Percentiles rank a stretch among this genome's conserved stretches.
These are phyloP conservation scores for Drosophila subsilvestris DNA, from an alignment of 2,888 invertebrate species.

Conservation along the genomic window DNA sequence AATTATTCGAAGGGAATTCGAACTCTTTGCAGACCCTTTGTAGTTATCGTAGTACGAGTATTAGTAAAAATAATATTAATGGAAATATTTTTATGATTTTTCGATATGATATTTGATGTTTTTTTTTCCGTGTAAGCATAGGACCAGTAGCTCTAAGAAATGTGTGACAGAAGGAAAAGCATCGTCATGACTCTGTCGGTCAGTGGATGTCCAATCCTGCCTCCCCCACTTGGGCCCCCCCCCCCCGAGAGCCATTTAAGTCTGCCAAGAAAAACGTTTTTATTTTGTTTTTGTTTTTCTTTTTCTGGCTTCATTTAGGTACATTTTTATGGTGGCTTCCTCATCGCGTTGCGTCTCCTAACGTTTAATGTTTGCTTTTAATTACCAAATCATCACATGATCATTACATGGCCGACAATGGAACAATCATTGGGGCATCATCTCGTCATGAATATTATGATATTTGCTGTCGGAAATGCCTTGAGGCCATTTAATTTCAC, in stretches of 20 bases:
- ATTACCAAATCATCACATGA: slow-evolving; percentile 79
- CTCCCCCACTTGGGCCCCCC: slow-evolving; percentile 13
- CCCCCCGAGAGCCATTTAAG: neutral
- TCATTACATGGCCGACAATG: slow-evolving; percentile 67
- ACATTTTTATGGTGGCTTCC: slow-evolving; percentile 62
- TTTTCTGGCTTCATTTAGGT: neutral
- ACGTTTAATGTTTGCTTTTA: slow-evolving; percentile 72
- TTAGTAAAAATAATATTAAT: too few species aligned
- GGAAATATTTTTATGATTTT: neutral
- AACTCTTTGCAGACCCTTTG: too few species aligned
- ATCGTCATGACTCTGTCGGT: slow-evolving; percentile 48
- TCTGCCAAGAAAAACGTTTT: slow-evolving; percentile 13
- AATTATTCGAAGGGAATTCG: too few species aligned
- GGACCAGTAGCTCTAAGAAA: neutral
- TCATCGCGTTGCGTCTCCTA: slow-evolving; percentile 60
- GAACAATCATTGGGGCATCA: slow-evolving; percentile 38
- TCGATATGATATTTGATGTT: too few species aligned
- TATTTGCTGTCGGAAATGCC: neutral
- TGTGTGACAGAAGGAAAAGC: slow-evolving; percentile 3
- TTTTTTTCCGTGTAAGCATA: slow-evolving; percentile 5
- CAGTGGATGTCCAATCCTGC: slow-evolving; percentile 30
- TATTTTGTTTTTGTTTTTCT: slow-evolving; percentile 13
- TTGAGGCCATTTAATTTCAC: slow-evolving; percentile 29
- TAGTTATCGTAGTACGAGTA: neutral
- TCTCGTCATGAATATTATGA: slow-evolving; percentile 20